phyloP scores from a whole-genome alignment of 2,888 invertebrate genomes.

The Tupiocoris notatus region DNA sequence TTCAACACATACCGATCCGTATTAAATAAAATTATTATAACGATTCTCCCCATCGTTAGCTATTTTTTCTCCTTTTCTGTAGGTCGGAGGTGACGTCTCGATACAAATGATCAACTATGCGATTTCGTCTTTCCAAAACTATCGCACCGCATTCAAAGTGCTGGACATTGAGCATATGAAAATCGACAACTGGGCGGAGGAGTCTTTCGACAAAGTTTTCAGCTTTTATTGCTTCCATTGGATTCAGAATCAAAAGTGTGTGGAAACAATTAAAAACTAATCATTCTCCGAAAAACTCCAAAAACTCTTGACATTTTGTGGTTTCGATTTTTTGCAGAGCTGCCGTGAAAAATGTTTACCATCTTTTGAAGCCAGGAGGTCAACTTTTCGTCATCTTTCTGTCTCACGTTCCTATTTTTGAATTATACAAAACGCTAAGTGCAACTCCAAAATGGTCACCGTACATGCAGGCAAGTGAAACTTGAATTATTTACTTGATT shows the following conservation, averaged over 20 bases:
- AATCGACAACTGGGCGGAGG: constrained; percentile 44
- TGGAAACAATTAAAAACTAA: background rate
- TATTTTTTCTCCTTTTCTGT: too few species aligned
- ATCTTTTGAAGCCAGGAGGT: constrained; percentile 38
- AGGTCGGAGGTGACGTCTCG: constrained; percentile 28
- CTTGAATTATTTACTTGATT: background rate
- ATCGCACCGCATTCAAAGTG: constrained; percentile 7
- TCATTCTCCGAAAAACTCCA: background rate
- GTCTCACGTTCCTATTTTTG: constrained; percentile 28
- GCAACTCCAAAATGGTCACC: constrained; percentile 18
- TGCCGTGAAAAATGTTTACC: constrained; percentile 37
- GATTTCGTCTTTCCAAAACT: constrained; percentile 19
- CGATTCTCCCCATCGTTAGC: too few species aligned
- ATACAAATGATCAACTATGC: constrained; percentile 18
- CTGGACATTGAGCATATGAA: constrained; percentile 22
- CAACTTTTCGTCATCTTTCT: constrained; percentile 41
- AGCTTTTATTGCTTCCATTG: constrained; percentile 80
- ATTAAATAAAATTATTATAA: too few species aligned
- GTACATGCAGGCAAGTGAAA: constrained; percentile 36
- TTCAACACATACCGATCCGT: too few species aligned
- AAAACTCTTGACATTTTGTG: background rate
- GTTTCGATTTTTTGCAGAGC: constrained; percentile 1
- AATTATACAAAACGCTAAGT: constrained; percentile 31
- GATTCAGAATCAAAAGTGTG: constrained; percentile 69
- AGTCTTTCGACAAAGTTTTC: constrained; percentile 65